Base-by-base conservation (phyloP, 2,888 invertebrate species). In the Hanleya hanleyi region DNA sequence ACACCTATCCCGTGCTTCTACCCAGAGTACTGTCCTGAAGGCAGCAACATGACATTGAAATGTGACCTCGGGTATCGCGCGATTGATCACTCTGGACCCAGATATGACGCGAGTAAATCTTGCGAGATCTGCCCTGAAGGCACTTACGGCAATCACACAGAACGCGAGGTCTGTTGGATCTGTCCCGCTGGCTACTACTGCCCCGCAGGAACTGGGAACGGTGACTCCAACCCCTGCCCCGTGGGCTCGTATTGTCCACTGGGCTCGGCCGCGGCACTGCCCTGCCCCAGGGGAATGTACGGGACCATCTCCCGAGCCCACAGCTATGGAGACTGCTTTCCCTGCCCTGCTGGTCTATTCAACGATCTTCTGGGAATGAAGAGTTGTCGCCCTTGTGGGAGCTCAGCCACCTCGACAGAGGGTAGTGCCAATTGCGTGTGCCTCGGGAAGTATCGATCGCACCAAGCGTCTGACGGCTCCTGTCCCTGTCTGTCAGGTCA, bases 161-260 rank as follows among this genome's bases (percentile, higher is more conserved):
- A 84, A 37, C 73, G 88, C 3, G 70, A 80, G 6, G 26, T 72
- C 9, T 89, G 89, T 71, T 77, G 81, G 35, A 73, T 82, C 0
- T 89, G 89, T 69, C 88, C 88, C 6, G 84, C 84, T 18, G 89
- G 89, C 6, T 89, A 84, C 77, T 89, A 87, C 80, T 89, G 89
- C 71, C 88, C 88, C 1, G 83, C 68, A 32, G 88, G 86, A 9
- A 86, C 86, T 1, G 83, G 83, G 1, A 77, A 86, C 73, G 84
- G 84, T 26, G 79, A 82, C 36, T 74, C 77, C 22, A 81, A 86
- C 67, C 82, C 82, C 1, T 88, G 88, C 71, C 77, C 78, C 4
- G 74, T 79, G 26, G 87, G 88, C 1, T 81, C 81, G 22, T 87
- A 86, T 67, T 87, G 87, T 67, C 88, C 89, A 7, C 69, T 70